Percentiles rank a stretch among this genome's conserved stretches.
These are phyloP conservation scores for Operophtera brumata DNA, from an alignment of 2,888 invertebrate genomes.

Conservation along the genomic window DNA sequence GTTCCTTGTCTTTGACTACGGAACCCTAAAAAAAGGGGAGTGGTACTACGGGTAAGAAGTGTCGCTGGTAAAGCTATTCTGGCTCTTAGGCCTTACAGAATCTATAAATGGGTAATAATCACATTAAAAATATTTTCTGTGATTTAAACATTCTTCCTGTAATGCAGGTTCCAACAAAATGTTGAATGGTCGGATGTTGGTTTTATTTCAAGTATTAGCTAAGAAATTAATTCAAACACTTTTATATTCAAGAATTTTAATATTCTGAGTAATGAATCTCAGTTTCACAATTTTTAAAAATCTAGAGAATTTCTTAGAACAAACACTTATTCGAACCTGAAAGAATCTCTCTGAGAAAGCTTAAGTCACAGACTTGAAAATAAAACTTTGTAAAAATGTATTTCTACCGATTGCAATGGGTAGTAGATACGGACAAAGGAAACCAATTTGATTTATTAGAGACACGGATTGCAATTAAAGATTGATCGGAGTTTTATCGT, in stretches of 20 bases:
- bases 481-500: constrained; percentile 27
- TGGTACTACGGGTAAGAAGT: not conserved
- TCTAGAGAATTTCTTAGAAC: not conserved
- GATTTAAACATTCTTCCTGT: not conserved
- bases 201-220: not conserved
- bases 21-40: not conserved
- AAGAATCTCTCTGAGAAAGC: not conserved
- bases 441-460: constrained; percentile 34
- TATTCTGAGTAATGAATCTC: not conserved
- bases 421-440: constrained; percentile 24
- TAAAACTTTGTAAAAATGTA: not conserved
- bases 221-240: not conserved
- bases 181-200: not conserved
- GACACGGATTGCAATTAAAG: constrained; percentile 25
- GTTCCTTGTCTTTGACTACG: no score
- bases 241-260: not conserved
- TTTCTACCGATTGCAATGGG: constrained; percentile 1
- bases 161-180: not conserved
- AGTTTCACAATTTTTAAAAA: not conserved
- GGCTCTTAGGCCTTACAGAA: no score
- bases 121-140: no score
- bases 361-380: not conserved
- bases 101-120: no score
- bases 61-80: no score
- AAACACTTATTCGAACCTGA: not conserved